Base-by-base conservation (phyloP, 2,888 invertebrate genomes). In the Chirona hameri region DNA sequence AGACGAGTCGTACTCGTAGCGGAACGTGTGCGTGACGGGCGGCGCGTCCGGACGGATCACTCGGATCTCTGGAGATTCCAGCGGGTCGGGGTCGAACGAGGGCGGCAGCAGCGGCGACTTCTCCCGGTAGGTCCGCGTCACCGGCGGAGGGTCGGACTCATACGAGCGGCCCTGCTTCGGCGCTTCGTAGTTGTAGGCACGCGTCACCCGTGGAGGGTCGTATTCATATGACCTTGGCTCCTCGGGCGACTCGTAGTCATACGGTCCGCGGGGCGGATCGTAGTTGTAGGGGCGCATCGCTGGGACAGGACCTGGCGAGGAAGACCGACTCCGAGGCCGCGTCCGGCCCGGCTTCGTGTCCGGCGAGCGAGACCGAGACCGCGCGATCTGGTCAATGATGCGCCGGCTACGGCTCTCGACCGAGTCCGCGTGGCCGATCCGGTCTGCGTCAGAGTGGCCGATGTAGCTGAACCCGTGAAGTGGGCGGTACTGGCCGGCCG, bases 361-460 rank as follows among this genome's bases (percentile, higher is more conserved):
- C 27, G 80, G 80, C 52, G 80, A 80, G 27, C 80, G 80, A 5
- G 80, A 80, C 14, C 80, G 48, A 0, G 14, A 12, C 7, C 80
- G 48, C 15, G 52, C 52, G 27, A 80, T 80, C 80, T 80, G 80
- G 5, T 80, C 52, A 52, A 80, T 80, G 29, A 80, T 29, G 52
- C 52, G 39, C 24, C 76, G 39, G 12, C 76, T 76, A 18, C 39
- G 76, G 46, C 46, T 46, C 27, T 39, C 18, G 7, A 27, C 76
- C 1, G 39, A 31, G 31, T 76, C 46, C 21, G 31, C 7, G 24
- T 24, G n/a, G 31, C 72, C 5, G 31, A 39, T 39, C 3, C 31
- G 4, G 21, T 15, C 39, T 31, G 31, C 21, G 21, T 39, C 39
- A 10, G 31, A 31, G 0, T 31, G 76, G 76, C 39, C 76, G 18